Base-by-base conservation (phyloP, 2,113 vertebrate species). In the Tamias sibiricus region DNA sequence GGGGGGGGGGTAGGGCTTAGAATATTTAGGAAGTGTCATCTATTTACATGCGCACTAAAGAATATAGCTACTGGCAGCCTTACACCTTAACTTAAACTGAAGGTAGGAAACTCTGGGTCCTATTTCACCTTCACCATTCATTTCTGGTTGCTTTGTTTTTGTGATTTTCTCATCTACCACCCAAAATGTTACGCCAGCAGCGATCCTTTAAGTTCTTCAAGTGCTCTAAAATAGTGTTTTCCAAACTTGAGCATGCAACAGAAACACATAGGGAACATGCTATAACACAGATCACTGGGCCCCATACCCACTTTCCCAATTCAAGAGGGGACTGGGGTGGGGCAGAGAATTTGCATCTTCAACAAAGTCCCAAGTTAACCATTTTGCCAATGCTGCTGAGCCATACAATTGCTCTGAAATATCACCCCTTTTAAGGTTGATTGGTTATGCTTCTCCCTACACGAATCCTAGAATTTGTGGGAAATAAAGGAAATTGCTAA, bases 201-300 rank as follows among this genome's bases (percentile, higher is more conserved):
- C 87, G 30, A 92, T 94, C 44, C 91, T 90, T 74, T 35, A 69
- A 79, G 52, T 87, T 94, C 24, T 54, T 80, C 72, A 90, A 94
- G 94, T 97, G 94, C 97, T 96, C 82, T 95, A 72, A 66, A 90
- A 82, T 32, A 83, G 57, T 85, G 54, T 59, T 96, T 88, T 64
- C 89, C 71, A 83, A 94, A 76, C 80, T 62, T 94, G 16, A 95
- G 26, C 52, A 57, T 49, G 47, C 35, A 85, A 52, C 44, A 81
- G 37, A 94, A 71, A 76, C 44, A 72, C 87, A 16, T 24, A 14
- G 83, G 81, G 44, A 59, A 82, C 86, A 42, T 40, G 69, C 79
- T 87, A 91, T 82, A 87, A 80, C 28, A 90, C 28, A 90, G 28
- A 75, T 57, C 20, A 24, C 90, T 28, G 32, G n/a, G 57, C 57